These are phyloP conservation scores for Acleris cristana DNA, from an alignment of 2,888 invertebrate genomes.

Conservation along the genomic window DNA sequence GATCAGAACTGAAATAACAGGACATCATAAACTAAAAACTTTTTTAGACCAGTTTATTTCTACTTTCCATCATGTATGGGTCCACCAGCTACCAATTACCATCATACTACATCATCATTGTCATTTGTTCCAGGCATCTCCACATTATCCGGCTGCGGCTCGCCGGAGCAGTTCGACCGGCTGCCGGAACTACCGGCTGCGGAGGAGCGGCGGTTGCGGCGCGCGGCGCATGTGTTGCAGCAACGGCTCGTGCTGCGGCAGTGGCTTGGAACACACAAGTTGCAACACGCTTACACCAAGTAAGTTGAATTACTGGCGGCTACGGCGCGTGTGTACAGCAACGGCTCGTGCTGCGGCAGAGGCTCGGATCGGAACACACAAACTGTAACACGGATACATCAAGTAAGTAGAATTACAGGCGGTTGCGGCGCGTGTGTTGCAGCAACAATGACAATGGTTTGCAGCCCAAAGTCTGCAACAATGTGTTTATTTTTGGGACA, in stretches of 20 bases:
- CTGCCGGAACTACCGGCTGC: constrained; percentile 92
- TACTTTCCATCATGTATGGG: no score
- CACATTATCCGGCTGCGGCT: constrained; percentile 91
- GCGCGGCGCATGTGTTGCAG: constrained; percentile 91
- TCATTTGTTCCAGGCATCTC: constrained; percentile 89
- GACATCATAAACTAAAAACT: no score
- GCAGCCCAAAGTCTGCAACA: no score
- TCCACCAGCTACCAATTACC: no score
- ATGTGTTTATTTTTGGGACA: no score
- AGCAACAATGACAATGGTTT: no score
- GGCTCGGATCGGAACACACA: constrained; percentile 92
- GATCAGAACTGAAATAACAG: no score
- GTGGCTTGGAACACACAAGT: constrained; percentile 90
- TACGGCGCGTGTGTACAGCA: constrained; percentile 87
- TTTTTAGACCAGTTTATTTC: no score
- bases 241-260: constrained; percentile 93
- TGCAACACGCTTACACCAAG: constrained; percentile 90
- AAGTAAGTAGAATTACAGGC: constrained; percentile 71
- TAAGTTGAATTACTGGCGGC: constrained; percentile 50
- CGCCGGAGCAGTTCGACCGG: constrained; percentile 87
- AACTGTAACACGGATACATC: constrained; percentile 88
- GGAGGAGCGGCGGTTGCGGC: constrained; percentile 92
- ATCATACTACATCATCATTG: no score
- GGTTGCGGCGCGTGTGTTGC: no score
- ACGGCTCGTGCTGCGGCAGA: constrained; percentile 91